Conservation (phyloP, 2,888 invertebrate species). For the Andrena dorsata region DNA sequence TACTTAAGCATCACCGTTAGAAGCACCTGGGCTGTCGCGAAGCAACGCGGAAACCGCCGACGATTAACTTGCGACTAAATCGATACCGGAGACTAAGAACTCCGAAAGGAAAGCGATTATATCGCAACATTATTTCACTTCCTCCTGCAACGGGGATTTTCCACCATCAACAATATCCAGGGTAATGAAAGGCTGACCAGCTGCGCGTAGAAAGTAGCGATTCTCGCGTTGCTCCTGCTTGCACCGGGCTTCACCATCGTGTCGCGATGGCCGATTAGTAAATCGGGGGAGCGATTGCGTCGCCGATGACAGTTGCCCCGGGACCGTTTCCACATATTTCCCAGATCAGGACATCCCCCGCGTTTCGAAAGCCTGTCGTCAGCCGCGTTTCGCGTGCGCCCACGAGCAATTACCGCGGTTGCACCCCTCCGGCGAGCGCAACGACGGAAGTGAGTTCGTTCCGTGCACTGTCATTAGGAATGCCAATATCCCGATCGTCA, state of each 20-base stretch:
- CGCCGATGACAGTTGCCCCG: background rate
- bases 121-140: background rate
- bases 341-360: conserved; percentile 1
- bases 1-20: background rate
- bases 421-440: conserved; percentile 52
- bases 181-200: background rate
- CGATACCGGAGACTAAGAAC: no score
- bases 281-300: conserved; percentile 12
- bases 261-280: conserved; percentile 8
- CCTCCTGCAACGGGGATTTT: conserved; percentile 2
- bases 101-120: no score
- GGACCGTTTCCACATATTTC: background rate
- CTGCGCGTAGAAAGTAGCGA: conserved; percentile 1
- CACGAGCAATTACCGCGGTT: conserved; percentile 56
- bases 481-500: conserved; percentile 62
- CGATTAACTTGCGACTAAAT: no score
- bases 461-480: conserved; percentile 63
- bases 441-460: conserved; percentile 70
- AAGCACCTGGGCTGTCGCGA: background rate
- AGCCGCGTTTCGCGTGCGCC: conserved; percentile 60
- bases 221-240: background rate
- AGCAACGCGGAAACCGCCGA: no score
- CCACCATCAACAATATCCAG: background rate
- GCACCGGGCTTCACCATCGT: background rate
- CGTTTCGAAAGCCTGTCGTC: conserved; percentile 58